Conservation (phyloP, 2,113 vertebrate genomes). For the Cariama cristata region DNA sequence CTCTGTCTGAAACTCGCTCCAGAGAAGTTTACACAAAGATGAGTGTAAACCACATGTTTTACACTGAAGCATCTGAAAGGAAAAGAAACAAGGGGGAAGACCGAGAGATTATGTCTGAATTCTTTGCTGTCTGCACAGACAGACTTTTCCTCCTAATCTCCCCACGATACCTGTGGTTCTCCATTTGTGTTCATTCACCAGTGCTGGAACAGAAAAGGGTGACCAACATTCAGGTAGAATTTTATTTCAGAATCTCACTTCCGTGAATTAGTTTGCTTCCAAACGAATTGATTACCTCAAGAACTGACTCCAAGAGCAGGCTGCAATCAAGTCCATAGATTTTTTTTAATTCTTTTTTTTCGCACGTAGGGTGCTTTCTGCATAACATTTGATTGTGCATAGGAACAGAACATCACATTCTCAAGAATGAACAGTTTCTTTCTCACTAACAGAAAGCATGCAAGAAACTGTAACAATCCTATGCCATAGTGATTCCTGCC, state of each 20-base stretch:
- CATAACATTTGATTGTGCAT: neutral
- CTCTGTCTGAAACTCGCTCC: slow-evolving; percentile 2
- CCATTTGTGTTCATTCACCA: neutral
- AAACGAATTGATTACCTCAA: neutral
- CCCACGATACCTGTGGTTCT: neutral
- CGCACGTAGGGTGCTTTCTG: neutral
- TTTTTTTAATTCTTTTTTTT: neutral
- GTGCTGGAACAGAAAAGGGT: neutral
- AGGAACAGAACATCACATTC: neutral
- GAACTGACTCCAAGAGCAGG: neutral
- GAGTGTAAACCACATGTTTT: slow-evolving; percentile 58
- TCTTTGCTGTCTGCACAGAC: slow-evolving; percentile 26
- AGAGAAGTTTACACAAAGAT: slow-evolving; percentile 37
- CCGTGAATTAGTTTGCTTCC: neutral
- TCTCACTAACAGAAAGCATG: neutral
- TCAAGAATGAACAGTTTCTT: neutral
- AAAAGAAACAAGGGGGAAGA: slow-evolving; percentile 26
- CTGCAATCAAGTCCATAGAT: neutral
- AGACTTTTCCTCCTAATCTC: neutral
- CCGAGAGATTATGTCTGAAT: slow-evolving; percentile 43
- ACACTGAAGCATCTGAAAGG: slow-evolving; percentile 23
- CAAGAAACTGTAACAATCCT: neutral
- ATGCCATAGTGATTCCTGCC: neutral
- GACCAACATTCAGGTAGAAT: neutral
- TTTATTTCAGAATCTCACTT: neutral